Percentiles rank a stretch among this genome's conserved stretches.
Conservation (phyloP, 2,113 vertebrate species). For the Ceuthmochares aereus region DNA sequence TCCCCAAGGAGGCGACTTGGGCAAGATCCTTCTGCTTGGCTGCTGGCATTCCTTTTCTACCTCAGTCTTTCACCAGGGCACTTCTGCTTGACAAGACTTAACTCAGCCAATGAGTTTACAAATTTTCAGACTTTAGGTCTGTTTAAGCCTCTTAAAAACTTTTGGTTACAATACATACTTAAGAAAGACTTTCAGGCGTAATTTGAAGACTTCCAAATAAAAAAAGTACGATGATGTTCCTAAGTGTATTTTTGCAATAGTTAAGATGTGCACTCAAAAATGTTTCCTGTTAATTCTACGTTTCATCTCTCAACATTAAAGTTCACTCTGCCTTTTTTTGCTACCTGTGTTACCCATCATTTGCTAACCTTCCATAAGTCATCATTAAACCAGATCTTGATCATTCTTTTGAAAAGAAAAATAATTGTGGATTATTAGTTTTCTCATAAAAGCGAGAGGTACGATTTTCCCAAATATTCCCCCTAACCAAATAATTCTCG, state of each 20-base stretch:
- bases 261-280: not conserved
- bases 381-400: not conserved
- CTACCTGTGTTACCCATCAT: not conserved
- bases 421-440: not conserved
- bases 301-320: not conserved
- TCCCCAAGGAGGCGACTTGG: not conserved
- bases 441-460: not conserved
- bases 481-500: not conserved
- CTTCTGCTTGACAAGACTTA: not conserved
- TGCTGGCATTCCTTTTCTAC: not conserved
- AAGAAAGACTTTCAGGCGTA: not conserved
- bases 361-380: not conserved
- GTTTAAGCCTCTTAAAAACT: not conserved
- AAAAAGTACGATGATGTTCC: not conserved
- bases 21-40: not conserved
- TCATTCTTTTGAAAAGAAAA: not conserved
- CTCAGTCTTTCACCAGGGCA: not conserved
- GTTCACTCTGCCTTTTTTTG: not conserved
- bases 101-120: not conserved
- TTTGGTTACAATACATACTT: not conserved
- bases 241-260: not conserved
- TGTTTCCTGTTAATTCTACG: not conserved
- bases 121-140: not conserved
- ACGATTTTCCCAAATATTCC: not conserved
- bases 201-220: not conserved